Evolutionary conservation across 1,140 invertebrate species (phyloP).

Genomic region (Papilio xuthus): DNA sequence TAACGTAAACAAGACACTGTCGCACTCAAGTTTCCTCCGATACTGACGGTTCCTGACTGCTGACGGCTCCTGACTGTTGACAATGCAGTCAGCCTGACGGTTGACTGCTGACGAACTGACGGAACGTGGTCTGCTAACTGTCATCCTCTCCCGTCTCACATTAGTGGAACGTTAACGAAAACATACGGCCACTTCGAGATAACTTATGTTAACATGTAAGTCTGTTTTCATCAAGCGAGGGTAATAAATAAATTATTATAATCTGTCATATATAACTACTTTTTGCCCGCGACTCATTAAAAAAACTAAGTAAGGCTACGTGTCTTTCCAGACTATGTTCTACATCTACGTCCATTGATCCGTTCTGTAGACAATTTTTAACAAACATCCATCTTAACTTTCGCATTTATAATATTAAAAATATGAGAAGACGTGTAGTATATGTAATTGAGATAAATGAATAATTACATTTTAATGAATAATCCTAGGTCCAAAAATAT

Average conservation of each 20-base stretch:
- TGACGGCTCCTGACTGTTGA: not conserved
- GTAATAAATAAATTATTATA: not conserved
- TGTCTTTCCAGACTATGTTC: too few relatives aligned
- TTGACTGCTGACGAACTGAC: not conserved
- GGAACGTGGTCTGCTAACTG: slow-evolving; percentile 6
- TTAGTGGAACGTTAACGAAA: slow-evolving; percentile 8
- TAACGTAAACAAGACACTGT: not conserved
- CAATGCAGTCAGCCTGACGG: too few relatives aligned
- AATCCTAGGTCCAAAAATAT: too few relatives aligned
- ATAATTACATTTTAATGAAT: too few relatives aligned
- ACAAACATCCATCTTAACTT: too few relatives aligned
- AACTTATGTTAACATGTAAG: not conserved
- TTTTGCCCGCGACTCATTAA: too few relatives aligned
- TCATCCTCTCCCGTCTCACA: not conserved
- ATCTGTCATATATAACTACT: not conserved
- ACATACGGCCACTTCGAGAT: not conserved
- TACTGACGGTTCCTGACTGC: slow-evolving; percentile 2
- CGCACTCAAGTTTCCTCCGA: not conserved
- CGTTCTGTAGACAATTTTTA: too few relatives aligned
- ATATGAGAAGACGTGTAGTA: too few relatives aligned
- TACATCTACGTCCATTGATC: too few relatives aligned
- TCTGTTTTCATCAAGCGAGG: not conserved
- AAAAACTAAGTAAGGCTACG: too few relatives aligned
- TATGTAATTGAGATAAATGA: too few relatives aligned
- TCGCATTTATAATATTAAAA: too few relatives aligned